Conservation (phyloP, 2,113 vertebrate species). For the Columbina picui region DNA sequence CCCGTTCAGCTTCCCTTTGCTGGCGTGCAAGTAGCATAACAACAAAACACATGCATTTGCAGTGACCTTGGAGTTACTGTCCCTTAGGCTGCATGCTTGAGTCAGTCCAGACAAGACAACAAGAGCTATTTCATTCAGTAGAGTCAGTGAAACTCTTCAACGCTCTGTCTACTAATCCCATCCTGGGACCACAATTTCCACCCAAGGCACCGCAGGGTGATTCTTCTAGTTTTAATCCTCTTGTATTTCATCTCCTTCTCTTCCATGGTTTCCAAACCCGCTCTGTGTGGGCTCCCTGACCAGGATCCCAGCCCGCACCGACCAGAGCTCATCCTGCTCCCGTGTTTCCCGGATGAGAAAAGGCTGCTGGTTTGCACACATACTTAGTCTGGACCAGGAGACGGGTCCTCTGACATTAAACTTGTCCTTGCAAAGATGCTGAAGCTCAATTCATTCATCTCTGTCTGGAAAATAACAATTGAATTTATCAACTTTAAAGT, state of each 20-base stretch:
- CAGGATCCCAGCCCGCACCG: neutral
- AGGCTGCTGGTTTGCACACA: neutral
- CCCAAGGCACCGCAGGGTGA: neutral
- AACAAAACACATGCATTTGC: neutral
- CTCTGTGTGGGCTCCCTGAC: neutral
- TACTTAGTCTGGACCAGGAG: neutral
- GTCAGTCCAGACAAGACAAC: neutral
- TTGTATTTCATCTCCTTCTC: neutral
- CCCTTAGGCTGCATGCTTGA: no score
- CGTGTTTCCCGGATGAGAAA: fast-evolving
- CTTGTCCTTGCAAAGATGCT: neutral
- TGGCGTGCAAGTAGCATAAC: neutral
- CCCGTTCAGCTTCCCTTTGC: neutral
- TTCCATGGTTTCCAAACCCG: neutral
- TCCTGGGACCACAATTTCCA: neutral
- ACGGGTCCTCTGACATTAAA: neutral
- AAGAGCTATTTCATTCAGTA: neutral
- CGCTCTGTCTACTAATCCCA: neutral
- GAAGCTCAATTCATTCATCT: neutral
- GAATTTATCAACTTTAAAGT: neutral
- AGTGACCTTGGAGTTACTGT: neutral
- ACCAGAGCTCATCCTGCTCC: neutral
- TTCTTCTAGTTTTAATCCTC: neutral
- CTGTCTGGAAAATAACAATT: neutral
- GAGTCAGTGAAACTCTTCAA: neutral